Base-by-base conservation (phyloP, 2,888 invertebrate species). In the Orthonychiurus folsomi region DNA sequence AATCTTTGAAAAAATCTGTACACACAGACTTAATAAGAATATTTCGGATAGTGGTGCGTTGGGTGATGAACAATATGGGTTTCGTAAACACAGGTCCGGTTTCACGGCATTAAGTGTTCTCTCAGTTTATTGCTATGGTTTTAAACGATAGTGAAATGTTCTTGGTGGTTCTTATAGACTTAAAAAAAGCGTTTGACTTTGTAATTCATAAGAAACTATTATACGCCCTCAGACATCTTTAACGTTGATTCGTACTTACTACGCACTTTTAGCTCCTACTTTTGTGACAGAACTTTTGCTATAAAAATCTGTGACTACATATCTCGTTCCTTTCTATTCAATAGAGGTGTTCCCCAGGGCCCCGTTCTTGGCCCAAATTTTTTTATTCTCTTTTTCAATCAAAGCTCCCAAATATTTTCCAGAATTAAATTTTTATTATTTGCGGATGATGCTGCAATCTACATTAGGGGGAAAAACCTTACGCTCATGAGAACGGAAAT, bases 111-210 rank as follows among this genome's bases (percentile, higher is more conserved):
- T 59, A 59, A 1, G n/a, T 26, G 1, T 58, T 65, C 9, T 62
- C 64, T 9, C 63, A 66, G 37, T 15, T 60, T 25, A 47, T 66
- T 20, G 61, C 62, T 55, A 26, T 48, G 0, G 9, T 1, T 26
- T 2, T 66, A 2, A 60, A 65, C 50, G 9, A 2, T 2, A 52
- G 28, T 2, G 61, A 63, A 1, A 62, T 57, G 58, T 57, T 55
- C 1, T 50, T 57, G 25, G 63, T 61, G 1, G 20, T 63, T 1
- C 61, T 60, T 47, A 37, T 66, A 2, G 64, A 66, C 60, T 66
- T 64, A 25, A 37, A 48, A 9, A 64, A 62, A n/a, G 64, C 66
- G 1, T 66, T 66, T 27, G 62, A 63, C 52, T 57, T 50, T 2
- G 60, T 63, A 2, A 24, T 26, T 5, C 50, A 54, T 25, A 24